A percentile compares a stretch with the other conserved stretches of the same genome.
Conservation (phyloP, 92 coral and sea anemone species). For the Epizoanthus scotinus region DNA sequence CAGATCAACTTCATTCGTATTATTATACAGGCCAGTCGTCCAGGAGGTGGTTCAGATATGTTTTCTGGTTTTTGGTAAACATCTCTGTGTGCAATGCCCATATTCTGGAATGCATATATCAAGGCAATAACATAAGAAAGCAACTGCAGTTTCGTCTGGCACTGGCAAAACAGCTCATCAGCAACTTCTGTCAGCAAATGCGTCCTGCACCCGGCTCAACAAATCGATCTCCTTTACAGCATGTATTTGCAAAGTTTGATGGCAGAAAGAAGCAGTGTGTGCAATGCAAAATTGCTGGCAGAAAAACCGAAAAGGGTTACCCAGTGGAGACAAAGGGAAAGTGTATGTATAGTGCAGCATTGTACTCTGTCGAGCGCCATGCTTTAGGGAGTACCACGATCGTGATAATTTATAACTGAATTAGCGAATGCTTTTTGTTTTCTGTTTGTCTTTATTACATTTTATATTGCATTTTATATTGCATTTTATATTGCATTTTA, state of each 20-base stretch:
- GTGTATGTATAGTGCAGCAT: conserved; percentile 16
- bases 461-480: too few relatives aligned
- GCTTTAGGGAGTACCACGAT: conserved; percentile 2
- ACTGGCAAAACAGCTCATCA: conserved; percentile 5
- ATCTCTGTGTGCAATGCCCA: not conserved
- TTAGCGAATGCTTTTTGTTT: not conserved
- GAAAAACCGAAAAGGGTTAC: conserved; percentile 19
- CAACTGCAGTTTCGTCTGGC: not conserved
- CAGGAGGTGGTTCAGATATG: conserved; percentile 1
- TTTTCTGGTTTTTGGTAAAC: not conserved
- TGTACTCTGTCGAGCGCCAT: conserved; percentile 2
- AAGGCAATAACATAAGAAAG: not conserved
- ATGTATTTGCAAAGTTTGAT: not conserved
- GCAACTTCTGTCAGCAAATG: too few relatives aligned
- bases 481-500: too few relatives aligned
- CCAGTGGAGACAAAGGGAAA: conserved; percentile 2
- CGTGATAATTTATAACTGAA: not conserved
- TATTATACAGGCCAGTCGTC: conserved; percentile 9
- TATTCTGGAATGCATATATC: not conserved
- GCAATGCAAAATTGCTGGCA: conserved; percentile 17
- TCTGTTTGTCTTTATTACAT: conserved; percentile 3
- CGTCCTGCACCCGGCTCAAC: too few relatives aligned
- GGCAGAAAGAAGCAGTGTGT: conserved; percentile 23
- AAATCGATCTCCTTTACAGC: not conserved
- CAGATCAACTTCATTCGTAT: conserved; percentile 33